These are phyloP conservation scores for Xanthostigma xanthostigma DNA, from an alignment of 2,888 invertebrate genomes.

Conservation along the genomic window DNA sequence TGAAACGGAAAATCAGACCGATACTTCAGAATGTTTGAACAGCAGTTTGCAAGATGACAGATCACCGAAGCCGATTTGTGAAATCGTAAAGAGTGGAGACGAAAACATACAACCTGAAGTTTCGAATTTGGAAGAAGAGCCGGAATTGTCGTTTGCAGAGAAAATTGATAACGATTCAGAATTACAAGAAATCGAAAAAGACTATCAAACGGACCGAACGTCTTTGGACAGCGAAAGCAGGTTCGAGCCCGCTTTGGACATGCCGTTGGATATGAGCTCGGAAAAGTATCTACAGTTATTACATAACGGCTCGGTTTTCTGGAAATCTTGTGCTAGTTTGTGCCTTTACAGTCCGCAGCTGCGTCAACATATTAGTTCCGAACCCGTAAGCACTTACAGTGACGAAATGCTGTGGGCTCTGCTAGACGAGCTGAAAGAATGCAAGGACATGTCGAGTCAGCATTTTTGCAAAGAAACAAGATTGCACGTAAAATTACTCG, in stretches of 20 bases:
- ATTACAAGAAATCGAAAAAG: too few relatives aligned
- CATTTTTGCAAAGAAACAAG: slow-evolving; percentile 19
- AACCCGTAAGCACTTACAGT: slow-evolving; percentile 27
- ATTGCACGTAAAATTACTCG: slow-evolving; percentile 28
- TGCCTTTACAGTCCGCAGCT: slow-evolving; percentile 41
- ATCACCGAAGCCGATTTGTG: too few relatives aligned
- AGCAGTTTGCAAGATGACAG: too few relatives aligned
- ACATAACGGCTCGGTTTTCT: slow-evolving; percentile 32
- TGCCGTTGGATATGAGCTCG: slow-evolving; percentile 17
- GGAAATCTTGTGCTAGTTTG: slow-evolving; percentile 35
- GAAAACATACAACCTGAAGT: too few relatives aligned
- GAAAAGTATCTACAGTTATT: slow-evolving; percentile 27
- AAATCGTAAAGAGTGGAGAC: too few relatives aligned
- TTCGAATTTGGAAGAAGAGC: too few relatives aligned
- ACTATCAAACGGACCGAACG: neutral
- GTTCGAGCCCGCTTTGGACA: slow-evolving; percentile 6
- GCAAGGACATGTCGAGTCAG: neutral
- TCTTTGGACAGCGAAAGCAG: neutral
- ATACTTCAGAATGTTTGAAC: too few relatives aligned
- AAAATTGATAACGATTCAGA: too few relatives aligned
- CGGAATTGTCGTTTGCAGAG: too few relatives aligned
- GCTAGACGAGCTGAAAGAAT: slow-evolving; percentile 23
- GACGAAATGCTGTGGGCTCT: slow-evolving; percentile 28
- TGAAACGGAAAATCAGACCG: too few relatives aligned
- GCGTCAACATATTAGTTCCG: slow-evolving; percentile 29